Conservation (phyloP, 2,797 vertebrate species). For the Pterois miles region DNA sequence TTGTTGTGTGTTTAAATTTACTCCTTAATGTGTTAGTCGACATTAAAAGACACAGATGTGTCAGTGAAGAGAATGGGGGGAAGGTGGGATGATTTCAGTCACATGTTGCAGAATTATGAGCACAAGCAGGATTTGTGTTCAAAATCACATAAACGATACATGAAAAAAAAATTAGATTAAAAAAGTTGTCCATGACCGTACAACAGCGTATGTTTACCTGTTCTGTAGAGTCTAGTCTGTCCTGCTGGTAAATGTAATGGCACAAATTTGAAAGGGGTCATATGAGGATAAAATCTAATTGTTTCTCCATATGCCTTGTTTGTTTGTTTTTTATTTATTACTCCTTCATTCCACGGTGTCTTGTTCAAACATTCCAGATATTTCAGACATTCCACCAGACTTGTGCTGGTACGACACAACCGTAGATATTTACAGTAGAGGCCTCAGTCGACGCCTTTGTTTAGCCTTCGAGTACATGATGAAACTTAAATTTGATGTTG, state of each 20-base stretch:
- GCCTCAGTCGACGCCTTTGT: slow-evolving; percentile 43
- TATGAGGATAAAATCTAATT: slow-evolving; percentile 1
- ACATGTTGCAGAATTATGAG: neutral
- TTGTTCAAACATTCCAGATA: slow-evolving; percentile 84
- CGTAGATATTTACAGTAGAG: slow-evolving; percentile 33
- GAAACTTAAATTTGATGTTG: slow-evolving; percentile 26
- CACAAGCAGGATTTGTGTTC: slow-evolving; percentile 17
- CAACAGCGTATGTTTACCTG: slow-evolving; percentile 4
- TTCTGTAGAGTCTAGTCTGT: neutral
- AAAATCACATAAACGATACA: neutral
- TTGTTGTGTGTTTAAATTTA: slow-evolving; percentile 75
- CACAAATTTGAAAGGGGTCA: slow-evolving; percentile 36
- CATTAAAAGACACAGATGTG: slow-evolving; percentile 62
- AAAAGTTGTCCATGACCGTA: neutral
- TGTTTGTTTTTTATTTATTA: neutral
- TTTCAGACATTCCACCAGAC: slow-evolving; percentile 82
- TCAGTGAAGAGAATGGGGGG: slow-evolving; percentile 50
- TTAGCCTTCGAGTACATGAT: slow-evolving; percentile 23
- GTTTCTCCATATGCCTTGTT: slow-evolving; percentile 40
- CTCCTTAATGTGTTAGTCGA: slow-evolving; percentile 66
- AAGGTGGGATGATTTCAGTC: slow-evolving; percentile 51
- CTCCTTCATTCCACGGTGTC: slow-evolving; percentile 59
- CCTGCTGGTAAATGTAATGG: slow-evolving; percentile 26
- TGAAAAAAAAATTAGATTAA: neutral
- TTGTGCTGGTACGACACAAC: slow-evolving; percentile 46